phyloP scores from a whole-genome alignment of 2,888 invertebrate genomes.

The Pogonocherus hispidulus region DNA sequence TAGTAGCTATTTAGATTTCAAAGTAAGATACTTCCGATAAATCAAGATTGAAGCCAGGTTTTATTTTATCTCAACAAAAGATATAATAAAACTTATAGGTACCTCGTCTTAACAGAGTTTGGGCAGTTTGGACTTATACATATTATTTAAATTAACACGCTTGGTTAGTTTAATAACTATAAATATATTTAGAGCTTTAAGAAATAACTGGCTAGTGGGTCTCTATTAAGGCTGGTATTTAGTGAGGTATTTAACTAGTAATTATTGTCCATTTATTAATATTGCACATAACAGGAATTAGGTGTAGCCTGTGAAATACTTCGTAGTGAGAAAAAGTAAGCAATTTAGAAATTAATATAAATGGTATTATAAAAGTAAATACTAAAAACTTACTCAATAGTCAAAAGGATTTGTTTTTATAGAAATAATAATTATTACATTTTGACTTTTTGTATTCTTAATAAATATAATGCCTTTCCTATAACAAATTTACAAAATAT shows the following conservation, averaged over 20 bases:
- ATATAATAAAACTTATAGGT: not conserved
- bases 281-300: not conserved
- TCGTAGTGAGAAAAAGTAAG: too few relatives aligned
- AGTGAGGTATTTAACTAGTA: not conserved
- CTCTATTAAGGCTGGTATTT: not conserved
- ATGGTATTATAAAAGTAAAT: too few relatives aligned
- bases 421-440: too few relatives aligned
- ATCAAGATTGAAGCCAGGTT: not conserved
- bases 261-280: not conserved
- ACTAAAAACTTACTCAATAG: too few relatives aligned
- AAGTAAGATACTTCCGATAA: not conserved
- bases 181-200: not conserved
- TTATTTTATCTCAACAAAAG: not conserved
- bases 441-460: too few relatives aligned
- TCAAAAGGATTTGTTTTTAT: too few relatives aligned
- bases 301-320: not conserved
- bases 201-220: not conserved
- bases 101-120: not conserved
- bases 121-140: not conserved
- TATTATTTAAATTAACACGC: conserved; percentile 4
- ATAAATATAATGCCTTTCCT: too few relatives aligned
- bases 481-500: too few relatives aligned
- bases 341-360: too few relatives aligned
- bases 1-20: not conserved
- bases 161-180: conserved; percentile 1